Evolutionary conservation across 2,113 vertebrate genomes (phyloP), one percentile per base, ranked within the genome.

Genomic region (Pampusana beccarii): DNA sequence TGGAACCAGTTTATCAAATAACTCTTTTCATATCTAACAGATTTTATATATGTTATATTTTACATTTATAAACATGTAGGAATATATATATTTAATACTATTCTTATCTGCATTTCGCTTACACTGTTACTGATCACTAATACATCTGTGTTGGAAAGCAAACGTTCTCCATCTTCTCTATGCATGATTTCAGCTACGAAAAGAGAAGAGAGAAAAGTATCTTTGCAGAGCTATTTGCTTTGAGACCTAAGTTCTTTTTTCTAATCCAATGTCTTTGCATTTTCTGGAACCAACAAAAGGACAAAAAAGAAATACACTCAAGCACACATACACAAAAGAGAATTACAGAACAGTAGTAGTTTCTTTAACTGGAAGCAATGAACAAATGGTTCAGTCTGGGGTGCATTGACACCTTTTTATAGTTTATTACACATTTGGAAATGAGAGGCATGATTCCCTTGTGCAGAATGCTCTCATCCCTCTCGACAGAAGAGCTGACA

Each of bases 311-410:
- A 40, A 51, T 18, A 46, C 17, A 46, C 8, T 19, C 16, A 44
- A 44, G 8, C 42, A 7, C 42, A 19, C 44, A 19, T 8, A 19
- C 44, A 6, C 23, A 54, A 42, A 54, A 61, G 33, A 88, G 58
- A 84, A 72, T 90, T 75, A 36, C 15, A 70, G 40, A 91, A 70
- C 50, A 91, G 78, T 85, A 93, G 58, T 46, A 42, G 58, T 82
- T 95, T 70, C 84, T 85, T 87, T 93, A 92, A 95, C 85, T 90
- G 90, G 64, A 80, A 96, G 71, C 87, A 73, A 80, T 19, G 7
- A 73, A 79, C 25, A 70, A 79, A 86, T 73, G 75, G 62, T 90
- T 95, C 79, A 71, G 93, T 95, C 78, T 91, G 19, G 88, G 86
- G 73, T 83, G 9, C 3, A 2, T 2, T 73, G 87, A 90, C 77